Percentiles rank a stretch among this genome's conserved stretches.
Conservation (phyloP, 2,888 invertebrate species). For the Coenonympha arcania region DNA sequence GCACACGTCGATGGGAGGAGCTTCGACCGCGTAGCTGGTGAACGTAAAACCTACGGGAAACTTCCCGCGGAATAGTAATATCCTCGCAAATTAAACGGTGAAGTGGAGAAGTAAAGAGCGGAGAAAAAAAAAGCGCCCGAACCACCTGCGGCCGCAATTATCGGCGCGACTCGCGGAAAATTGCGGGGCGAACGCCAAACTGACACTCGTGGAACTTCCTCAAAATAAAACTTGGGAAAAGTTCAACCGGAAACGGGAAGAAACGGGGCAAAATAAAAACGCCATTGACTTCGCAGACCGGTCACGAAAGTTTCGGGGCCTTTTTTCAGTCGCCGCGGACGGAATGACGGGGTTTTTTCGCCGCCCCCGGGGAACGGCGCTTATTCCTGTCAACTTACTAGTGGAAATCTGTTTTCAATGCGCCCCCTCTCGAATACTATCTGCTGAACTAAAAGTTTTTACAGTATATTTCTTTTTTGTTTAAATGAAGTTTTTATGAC, state of each 20-base stretch:
- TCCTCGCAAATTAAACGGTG: constrained; percentile 27
- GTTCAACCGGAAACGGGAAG: constrained; percentile 69
- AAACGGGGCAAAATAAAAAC: constrained; percentile 70
- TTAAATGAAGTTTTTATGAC: background rate
- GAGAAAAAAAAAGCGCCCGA: constrained; percentile 39
- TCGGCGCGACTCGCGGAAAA: constrained; percentile 69
- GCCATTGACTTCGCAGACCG: constrained; percentile 69
- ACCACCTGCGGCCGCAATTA: constrained; percentile 71
- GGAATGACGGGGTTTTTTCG: constrained; percentile 54
- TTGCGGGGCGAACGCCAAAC: constrained; percentile 66
- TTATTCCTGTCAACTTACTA: constrained; percentile 60
- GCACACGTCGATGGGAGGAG: constrained; percentile 44
- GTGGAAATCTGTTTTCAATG: constrained; percentile 32
- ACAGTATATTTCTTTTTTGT: constrained; percentile 13
- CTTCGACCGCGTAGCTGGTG: constrained; percentile 23
- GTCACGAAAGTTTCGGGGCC: constrained; percentile 60
- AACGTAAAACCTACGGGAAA: constrained; percentile 10
- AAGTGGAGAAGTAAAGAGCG: constrained; percentile 31
- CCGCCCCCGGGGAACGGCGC: constrained; percentile 50
- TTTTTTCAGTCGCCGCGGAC: constrained; percentile 60
- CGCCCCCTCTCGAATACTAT: constrained; percentile 15
- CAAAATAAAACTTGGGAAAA: constrained; percentile 68
- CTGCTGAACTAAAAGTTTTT: constrained; percentile 14
- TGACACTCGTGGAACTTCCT: constrained; percentile 71
- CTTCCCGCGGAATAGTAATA: constrained; percentile 18